Evolutionary conservation across 2,113 vertebrate species (phyloP), one percentile per base, ranked within the genome.

Genomic region (Carassius gibelio): DNA sequence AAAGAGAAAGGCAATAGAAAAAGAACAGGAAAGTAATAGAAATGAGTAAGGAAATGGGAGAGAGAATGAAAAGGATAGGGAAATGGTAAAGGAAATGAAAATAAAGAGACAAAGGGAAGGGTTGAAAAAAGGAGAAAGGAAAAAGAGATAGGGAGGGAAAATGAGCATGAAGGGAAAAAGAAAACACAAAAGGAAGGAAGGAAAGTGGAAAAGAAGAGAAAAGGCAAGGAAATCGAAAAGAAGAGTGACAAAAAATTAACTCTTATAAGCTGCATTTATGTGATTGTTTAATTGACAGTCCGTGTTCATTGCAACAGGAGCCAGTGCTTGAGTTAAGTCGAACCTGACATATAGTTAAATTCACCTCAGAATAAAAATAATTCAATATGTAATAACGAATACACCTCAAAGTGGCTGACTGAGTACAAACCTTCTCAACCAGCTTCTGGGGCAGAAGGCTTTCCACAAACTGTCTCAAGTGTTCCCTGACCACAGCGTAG

Each of bases 401-500:
- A 55, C 52, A 17, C 30, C 59, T 84, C 42, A 42, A 42, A 42
- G 42, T 42, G 42, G 42, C 7, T 42, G 42, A 1, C 42, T 8
- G 7, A 42, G 42, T 9, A 45, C 42, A 10, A 9, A 97, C 98
- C 96, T 97, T 98, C 86, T 98, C 95, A 5, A 99, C 96, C 21
- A 97, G 92, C 64, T 94, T 97, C 21, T 94, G 94, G 0, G 98
- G 97, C 79, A 99, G 95, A 45, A 99, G 95, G 89, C 95, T 96
- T 89, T 99, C 97, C 62, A 99, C 93, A 4, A 99, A 99, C 1
- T 97, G 96, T 5, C 94, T 92, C 13, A 99, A 94, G 90, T 97
- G 95, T 74, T 98, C 96, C 1, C 90, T 93, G 9, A 95, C 48
- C 0, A 99, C 96, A 0, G 96, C 94, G 0, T 95, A 96, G 90